Evolutionary conservation across 2,797 vertebrate species (phyloP).

Genomic region (Hyperoplus lanceolatus): DNA sequence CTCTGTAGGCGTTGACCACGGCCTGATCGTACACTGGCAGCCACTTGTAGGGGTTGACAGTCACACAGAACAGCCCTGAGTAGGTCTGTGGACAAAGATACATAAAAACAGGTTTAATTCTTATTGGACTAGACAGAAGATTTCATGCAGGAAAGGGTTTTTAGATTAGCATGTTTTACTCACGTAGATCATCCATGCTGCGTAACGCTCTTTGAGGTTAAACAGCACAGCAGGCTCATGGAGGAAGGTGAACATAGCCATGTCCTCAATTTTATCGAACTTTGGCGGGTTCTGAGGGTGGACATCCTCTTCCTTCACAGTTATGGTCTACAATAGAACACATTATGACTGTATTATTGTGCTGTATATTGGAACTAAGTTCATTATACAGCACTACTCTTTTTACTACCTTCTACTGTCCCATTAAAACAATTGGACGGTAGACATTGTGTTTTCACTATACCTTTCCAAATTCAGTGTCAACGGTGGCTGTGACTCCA

Average conservation of each 20-base stretch:
- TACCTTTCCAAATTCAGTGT: conserved; percentile 89
- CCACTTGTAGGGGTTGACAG: conserved; percentile 92
- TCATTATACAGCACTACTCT: background rate
- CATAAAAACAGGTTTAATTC: too few species aligned
- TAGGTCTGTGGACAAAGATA: conserved; percentile 83
- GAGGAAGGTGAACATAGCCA: conserved; percentile 78
- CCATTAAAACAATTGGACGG: too few species aligned
- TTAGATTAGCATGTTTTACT: background rate
- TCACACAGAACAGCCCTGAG: conserved; percentile 91
- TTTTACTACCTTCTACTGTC: too few species aligned
- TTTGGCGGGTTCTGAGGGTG: conserved; percentile 87
- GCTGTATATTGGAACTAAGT: too few species aligned
- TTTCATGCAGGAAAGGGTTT: too few species aligned
- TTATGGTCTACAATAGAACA: conserved; percentile 80
- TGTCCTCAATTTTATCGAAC: conserved; percentile 94
- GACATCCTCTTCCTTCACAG: conserved; percentile 86
- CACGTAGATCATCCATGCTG: conserved; percentile 91
- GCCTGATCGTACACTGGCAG: conserved; percentile 90
- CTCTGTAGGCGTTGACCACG: conserved; percentile 90
- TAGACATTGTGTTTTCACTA: background rate
- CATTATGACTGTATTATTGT: background rate
- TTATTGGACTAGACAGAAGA: too few species aligned
- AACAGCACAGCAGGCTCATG: conserved; percentile 90
- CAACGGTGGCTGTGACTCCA: conserved; percentile 88
- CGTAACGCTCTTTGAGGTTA: conserved; percentile 95